Percentiles rank a stretch among this genome's conserved stretches.
Evolutionary conservation across 2,113 vertebrate genomes (phyloP).

Genomic region (Podarcis muralis): DNA sequence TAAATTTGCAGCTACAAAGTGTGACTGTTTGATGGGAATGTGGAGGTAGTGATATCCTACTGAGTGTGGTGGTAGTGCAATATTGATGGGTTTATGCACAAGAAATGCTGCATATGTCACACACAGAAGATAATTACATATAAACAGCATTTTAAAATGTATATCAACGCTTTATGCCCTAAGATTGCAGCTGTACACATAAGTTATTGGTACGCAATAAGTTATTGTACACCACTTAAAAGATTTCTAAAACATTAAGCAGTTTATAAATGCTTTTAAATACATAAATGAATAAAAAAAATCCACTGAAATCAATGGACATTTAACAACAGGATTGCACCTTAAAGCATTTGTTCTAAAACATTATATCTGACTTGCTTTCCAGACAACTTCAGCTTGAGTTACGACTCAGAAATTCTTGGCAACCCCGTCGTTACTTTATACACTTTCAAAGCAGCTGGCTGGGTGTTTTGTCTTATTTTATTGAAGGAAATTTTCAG

Average conservation of each 20-base stretch:
- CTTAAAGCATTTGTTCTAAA: slow-evolving; percentile 61
- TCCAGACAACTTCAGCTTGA: slow-evolving; percentile 79
- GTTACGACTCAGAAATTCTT: slow-evolving; percentile 55
- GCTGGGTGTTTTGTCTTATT: not conserved
- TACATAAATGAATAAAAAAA: not conserved
- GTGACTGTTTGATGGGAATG: not conserved
- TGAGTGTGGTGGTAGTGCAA: not conserved
- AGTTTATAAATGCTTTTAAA: too few species aligned
- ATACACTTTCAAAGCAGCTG: not conserved
- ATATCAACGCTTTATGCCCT: not conserved
- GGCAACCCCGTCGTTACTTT: not conserved
- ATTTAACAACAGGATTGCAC: slow-evolving; percentile 38
- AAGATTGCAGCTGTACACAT: not conserved
- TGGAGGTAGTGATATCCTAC: not conserved
- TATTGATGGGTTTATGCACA: not conserved
- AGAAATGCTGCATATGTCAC: not conserved
- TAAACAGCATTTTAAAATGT: not conserved
- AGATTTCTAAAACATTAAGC: too few species aligned
- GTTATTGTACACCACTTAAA: too few species aligned
- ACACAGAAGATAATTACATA: not conserved
- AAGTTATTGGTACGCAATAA: not conserved
- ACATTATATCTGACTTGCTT: slow-evolving; percentile 77
- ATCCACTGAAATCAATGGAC: not conserved
- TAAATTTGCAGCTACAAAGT: not conserved
- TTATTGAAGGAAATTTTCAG: not conserved